Base-by-base conservation (phyloP, 64 coral and sea anemone genomes). In the Stylophora pistillata region DNA sequence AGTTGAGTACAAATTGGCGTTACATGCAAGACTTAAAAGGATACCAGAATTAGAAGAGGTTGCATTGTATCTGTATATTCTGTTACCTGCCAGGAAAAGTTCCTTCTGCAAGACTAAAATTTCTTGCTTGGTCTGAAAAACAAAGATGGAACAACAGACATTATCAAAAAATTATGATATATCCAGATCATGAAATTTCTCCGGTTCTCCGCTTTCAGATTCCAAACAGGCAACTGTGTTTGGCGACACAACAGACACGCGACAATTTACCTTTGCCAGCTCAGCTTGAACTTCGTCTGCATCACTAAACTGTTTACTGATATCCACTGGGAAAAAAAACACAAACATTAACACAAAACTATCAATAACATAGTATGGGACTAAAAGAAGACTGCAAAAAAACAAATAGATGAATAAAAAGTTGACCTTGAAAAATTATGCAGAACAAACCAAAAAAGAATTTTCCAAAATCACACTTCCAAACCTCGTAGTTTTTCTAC, bases 301-400 rank as follows among this genome's bases (percentile, higher is more conserved):
- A 91, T 99, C 97, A 86, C 90, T 95, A 31, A 99, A 99, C 78
- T 99, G 97, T 72, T 95, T 99, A 65, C 93, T 99, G 26, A 99
- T 99, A 70, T 99, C 97, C 74, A 74, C 97, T 99, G 74, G 0
- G 58, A 0, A 9, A 82, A 26, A 85, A 85, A 30, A 75, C 14
- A 77, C 47, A 31, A 21, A 31, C 13, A 52, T 16, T 9, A 25
- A 52, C 13, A 34, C 31, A 76, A 33, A 30, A 33, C 28, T 74
- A 12, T 74, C 74, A 76, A 11, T 0, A 10, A 76, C 29, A 28
- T 17, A 26, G 23, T 17, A 9, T 25, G 64, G 7, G 21, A 68
- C 64, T 4, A 12, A 68, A 68, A n/a, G 25, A 23, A 66, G 9
- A 68, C 12, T 25, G 10, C 64, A 68, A 68, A 68, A 12, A 26